Evolutionary conservation across 2,888 invertebrate genomes (phyloP), one percentile per base, ranked within the genome.

Genomic region (Tenodera sinensis): DNA sequence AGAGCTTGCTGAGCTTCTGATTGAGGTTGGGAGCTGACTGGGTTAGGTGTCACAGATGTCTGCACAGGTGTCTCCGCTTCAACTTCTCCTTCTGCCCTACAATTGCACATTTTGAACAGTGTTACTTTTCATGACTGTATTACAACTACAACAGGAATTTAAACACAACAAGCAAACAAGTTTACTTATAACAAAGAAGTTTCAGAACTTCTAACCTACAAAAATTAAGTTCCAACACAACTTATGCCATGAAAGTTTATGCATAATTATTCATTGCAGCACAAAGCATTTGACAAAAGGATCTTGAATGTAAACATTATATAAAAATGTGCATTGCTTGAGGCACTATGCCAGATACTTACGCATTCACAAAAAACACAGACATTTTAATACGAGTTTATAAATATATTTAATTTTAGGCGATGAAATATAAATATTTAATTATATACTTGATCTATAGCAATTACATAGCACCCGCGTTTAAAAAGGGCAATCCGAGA

Each of bases 321-420:
- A 12, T 42, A 12, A 42, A 42, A 42, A 42, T 42, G 9, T 42
- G 12, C 12, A 42, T 42, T 42, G 42, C 42, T 71, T 25, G 54
- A 15, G 25, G 7, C 54, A 71, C 25, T 71, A 20, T 71, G 2
- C 15, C 25, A 20, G 54, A 91, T 94, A 96, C 96, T 95, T 95
- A 96, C 96, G 96, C 93, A 93, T 96, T 96, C 92, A 96, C 95
- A 93, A 96, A 96, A 94, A 95, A 96, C 92, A 96, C 95, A 91
- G 96, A 96, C 95, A 96, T 96, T 93, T 94, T 94, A 71, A 15
- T 20, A 25, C 27, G 42, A 81, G 2, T 87, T 34, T 81, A 2
- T 30, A 28, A 47, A 27, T 28, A 30, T 7, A 4, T 28, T 12
- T 27, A 15, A 34, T 71, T 88, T 84, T 28, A 71, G 12, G 42